phyloP scores from a whole-genome alignment of 2,113 vertebrate species.

The Odobenus rosmarus region DNA sequence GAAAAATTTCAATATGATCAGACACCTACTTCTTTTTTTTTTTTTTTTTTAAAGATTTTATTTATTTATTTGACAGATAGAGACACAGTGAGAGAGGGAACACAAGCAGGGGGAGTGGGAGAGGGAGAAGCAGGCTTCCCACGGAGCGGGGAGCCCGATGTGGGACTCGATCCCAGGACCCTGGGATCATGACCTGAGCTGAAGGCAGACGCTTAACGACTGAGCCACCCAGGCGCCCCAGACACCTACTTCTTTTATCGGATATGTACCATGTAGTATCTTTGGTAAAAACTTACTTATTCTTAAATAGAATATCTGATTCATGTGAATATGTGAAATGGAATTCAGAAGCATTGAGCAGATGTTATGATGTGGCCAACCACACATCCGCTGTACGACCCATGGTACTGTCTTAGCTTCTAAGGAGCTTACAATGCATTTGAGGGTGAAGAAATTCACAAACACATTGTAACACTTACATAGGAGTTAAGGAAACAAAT shows the following conservation, averaged over 20 bases:
- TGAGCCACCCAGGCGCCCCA: too few species aligned
- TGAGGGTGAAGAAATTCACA: neutral
- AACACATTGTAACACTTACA: neutral
- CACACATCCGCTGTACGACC: fast-evolving
- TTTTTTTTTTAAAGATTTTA: too few species aligned
- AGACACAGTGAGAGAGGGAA: too few species aligned
- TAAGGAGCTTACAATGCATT: neutral
- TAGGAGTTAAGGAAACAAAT: neutral
- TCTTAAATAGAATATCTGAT: neutral
- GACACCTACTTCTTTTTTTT: neutral
- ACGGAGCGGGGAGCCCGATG: too few species aligned
- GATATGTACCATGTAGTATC: neutral
- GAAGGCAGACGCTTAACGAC: too few species aligned
- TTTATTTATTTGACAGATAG: too few species aligned
- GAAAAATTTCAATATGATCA: neutral
- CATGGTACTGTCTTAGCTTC: neutral
- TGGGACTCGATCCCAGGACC: too few species aligned
- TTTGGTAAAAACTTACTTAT: neutral
- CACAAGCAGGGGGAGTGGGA: too few species aligned
- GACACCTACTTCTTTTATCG: neutral
- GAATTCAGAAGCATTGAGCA: neutral
- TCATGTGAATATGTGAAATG: neutral
- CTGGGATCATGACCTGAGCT: too few species aligned
- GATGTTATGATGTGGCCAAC: neutral
- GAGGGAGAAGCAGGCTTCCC: too few species aligned